phyloP scores from a whole-genome alignment of 2,888 invertebrate genomes.

The Caradrina clavipalpis region DNA sequence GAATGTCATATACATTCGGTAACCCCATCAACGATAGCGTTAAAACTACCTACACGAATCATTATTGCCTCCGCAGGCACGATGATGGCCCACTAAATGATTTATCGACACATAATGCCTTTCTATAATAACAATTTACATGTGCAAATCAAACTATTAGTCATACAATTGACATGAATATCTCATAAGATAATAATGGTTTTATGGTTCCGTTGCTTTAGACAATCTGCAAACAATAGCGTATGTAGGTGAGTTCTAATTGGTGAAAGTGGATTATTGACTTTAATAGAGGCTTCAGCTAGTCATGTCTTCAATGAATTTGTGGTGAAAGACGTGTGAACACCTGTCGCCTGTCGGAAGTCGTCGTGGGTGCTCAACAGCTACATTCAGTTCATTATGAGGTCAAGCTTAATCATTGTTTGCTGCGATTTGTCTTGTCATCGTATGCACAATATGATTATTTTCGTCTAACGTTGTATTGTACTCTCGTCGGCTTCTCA shows the following conservation, averaged over 20 bases:
- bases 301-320: conserved; percentile 51
- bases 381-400: conserved; percentile 41
- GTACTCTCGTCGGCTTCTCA: conserved; percentile 20
- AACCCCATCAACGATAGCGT: conserved; percentile 45
- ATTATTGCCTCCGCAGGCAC: conserved; percentile 27
- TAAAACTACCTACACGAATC: conserved; percentile 32
- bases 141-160: conserved; percentile 60
- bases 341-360: conserved; percentile 39
- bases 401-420: conserved; percentile 42
- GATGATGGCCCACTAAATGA: conserved; percentile 42
- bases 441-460: conserved; percentile 31
- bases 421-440: conserved; percentile 7
- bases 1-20: conserved; percentile 43
- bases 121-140: conserved; percentile 60
- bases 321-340: conserved; percentile 29
- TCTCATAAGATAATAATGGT: conserved; percentile 58
- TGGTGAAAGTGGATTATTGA: conserved; percentile 70
- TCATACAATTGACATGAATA: conserved; percentile 64
- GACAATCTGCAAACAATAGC: conserved; percentile 68
- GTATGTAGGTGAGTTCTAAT: conserved; percentile 63
- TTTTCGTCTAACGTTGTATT: conserved; percentile 5
- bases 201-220: conserved; percentile 58
- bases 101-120: conserved; percentile 50
- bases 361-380: conserved; percentile 21
- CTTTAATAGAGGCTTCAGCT: conserved; percentile 42